Evolutionary conservation across 2,888 invertebrate genomes (phyloP), one percentile per base, ranked within the genome.

Genomic region (Andrena bicolor): DNA sequence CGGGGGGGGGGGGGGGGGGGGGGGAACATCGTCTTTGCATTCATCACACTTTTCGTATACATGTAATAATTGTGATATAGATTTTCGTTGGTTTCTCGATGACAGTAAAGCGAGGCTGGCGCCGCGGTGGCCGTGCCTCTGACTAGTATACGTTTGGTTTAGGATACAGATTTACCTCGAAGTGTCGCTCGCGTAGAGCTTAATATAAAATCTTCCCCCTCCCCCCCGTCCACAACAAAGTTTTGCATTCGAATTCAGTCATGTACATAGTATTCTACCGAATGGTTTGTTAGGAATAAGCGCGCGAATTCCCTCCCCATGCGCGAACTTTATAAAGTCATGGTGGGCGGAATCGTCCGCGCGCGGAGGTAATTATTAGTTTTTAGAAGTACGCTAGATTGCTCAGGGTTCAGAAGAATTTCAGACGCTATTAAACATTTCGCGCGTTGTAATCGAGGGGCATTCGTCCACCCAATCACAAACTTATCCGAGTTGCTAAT

Each of bases 351-450:
- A 68, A 78, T 77, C 77, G 80, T 80, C 78, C 63, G 61, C 35
- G 61, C 35, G 77, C 58, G 65, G 41, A 74, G 76, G 48, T 60
- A 74, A 71, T 65, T 85, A 87, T 10, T 53, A 41, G 70, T 76
- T 35, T 35, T 75, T 86, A 85, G 78, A 65, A 8, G 72, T 79
- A 74, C 30, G 80, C 49, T 89, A 89, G 89, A 89, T 88, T 87
- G 85, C 91, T 91, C 90, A 91, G 91, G 90, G 89, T 86, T 88
- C 75, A 72, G 83, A 75, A 69, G 76, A 84, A 73, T 83, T 78
- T 74, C 66, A 80, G 65, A 79, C 23, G 69, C 79, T 84, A 73
- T 61, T 80, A 70, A 75, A 72, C 64, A 53, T 70, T 70, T 30
- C 49, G 63, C 49, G 65, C 26, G 49, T 74, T 77, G 26, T 49